Conservation (phyloP, 2,888 invertebrate genomes). For the Rotaria macrura region DNA sequence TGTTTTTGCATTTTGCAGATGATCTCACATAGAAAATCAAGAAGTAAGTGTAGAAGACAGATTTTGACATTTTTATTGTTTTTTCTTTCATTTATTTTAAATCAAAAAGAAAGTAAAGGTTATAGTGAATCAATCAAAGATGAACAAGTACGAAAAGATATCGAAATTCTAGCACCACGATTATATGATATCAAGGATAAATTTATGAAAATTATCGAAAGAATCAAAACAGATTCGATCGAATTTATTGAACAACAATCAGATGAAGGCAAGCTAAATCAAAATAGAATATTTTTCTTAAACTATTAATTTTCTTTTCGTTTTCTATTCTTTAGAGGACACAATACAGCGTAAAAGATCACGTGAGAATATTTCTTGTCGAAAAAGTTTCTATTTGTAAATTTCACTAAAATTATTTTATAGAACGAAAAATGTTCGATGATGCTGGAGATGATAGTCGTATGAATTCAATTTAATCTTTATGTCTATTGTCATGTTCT, state of each 20-base stretch:
- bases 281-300: background rate
- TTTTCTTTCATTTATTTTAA: background rate
- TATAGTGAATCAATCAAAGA: background rate
- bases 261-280: background rate
- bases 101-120: background rate
- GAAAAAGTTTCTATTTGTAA: background rate
- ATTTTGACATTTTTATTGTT: no score
- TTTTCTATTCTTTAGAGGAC: background rate
- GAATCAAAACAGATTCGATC: background rate
- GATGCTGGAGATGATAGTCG: background rate
- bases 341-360: background rate
- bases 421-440: background rate
- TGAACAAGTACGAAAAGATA: background rate
- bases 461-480: background rate
- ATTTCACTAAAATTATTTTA: background rate
- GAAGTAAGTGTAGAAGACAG: background rate
- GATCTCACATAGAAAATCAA: background rate
- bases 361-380: background rate
- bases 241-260: background rate
- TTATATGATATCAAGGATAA: background rate
- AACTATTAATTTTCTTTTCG: background rate
- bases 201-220: background rate
- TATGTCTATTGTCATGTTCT: background rate
- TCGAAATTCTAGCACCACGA: background rate
- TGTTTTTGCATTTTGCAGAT: background rate